Base-by-base conservation (phyloP, 2,888 invertebrate genomes). In the Ophion ventricosus region DNA sequence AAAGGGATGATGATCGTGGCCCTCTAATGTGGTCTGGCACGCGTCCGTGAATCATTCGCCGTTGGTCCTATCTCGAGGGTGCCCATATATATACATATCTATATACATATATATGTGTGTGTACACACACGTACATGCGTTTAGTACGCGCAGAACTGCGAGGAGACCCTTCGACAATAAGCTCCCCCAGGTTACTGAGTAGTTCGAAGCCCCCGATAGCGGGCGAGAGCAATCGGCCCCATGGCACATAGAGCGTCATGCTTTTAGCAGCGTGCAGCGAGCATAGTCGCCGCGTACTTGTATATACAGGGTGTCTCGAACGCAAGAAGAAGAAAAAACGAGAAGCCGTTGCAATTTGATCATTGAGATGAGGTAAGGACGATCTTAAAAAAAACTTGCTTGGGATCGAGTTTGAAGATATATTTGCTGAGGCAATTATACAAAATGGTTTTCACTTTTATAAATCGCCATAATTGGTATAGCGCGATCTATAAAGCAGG, bases 31-130 rank as follows among this genome's bases (percentile, higher is more conserved):
- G 80, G 76, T 56, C 70, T 85, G 86, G 86, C 87, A 87, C 87
- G 87, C 86, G 84, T 80, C 73, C 85, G 81, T 85, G 85, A 83
- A 87, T 87, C 84, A 85, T 85, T 85, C 73, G 72, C 75, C 81
- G 84, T 84, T 84, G 75, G 82, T 59, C 82, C 79, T 82, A 84
- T 84, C 84, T 82, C 72, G 79, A 82, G 82, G 84, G 79, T 74
- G 61, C 54, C 76, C 40, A 43, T 59, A 56, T 57, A 54, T 14
- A 74, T 63, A 20, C 29, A 43, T 40, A 25, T 54, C 29, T 72
- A n/a, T 57, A 49, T 63, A 61, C 17, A 14, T n/a, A 82, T 63
- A 20, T 63, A 43, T 49, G 26, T 56, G 66, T 49, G 26, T 57
- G 49, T 49, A 56, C 23, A n/a, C 3, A 17, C 20, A 66, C 25